Evolutionary conservation across 2,113 vertebrate species (phyloP).

Genomic region (Platanista minor): DNA sequence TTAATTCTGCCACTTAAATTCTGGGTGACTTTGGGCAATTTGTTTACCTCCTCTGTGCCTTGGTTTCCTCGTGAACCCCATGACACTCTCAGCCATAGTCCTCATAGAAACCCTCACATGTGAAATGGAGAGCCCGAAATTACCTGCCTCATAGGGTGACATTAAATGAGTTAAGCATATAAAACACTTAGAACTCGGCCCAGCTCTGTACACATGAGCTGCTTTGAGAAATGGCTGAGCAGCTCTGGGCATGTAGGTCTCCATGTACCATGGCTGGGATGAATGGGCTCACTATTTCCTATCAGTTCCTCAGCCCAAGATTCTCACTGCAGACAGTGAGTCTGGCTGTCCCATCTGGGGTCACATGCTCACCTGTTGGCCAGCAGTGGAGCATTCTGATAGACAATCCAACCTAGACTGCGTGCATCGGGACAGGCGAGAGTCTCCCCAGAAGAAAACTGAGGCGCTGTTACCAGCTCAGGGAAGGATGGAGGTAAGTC

Average conservation of each 20-base stretch:
- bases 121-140: background rate
- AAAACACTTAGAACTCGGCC: background rate
- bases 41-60: background rate
- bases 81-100: background rate
- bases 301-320: background rate
- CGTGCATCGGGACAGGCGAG: accelerated
- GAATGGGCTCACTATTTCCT: background rate
- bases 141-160: background rate
- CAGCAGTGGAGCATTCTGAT: background rate
- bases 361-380: background rate
- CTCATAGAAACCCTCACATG: background rate
- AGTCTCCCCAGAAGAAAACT: background rate
- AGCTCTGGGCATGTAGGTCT: background rate
- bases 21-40: background rate
- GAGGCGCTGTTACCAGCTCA: background rate
- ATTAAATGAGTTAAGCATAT: background rate
- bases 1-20: background rate
- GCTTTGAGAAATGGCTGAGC: background rate
- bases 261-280: background rate
- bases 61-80: background rate
- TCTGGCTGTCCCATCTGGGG: background rate
- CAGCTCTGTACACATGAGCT: background rate
- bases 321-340: background rate
- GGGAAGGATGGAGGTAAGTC: background rate
- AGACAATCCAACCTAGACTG: background rate